These are phyloP conservation scores for Mormyrus hasselquistii DNA, from an alignment of 2,797 vertebrate species.

Conservation along the genomic window DNA sequence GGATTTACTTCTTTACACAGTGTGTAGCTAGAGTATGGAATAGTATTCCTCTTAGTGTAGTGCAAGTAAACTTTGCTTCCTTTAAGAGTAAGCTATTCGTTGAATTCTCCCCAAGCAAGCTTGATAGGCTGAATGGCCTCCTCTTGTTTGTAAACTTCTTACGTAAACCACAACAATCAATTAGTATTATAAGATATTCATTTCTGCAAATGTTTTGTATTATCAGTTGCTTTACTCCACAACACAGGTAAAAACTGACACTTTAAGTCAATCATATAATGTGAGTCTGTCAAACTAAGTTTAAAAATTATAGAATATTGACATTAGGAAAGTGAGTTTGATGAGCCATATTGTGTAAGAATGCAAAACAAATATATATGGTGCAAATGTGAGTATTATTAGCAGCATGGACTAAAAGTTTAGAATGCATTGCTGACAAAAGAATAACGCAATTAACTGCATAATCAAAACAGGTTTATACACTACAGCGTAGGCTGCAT, in stretches of 20 bases:
- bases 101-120: background rate
- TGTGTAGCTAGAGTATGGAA: background rate
- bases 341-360: background rate
- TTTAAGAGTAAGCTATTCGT: background rate
- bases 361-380: background rate
- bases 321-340: background rate
- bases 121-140: background rate
- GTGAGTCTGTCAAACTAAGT: background rate
- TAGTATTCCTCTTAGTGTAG: background rate
- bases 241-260: background rate
- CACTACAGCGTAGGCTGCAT: background rate
- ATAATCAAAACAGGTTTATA: background rate
- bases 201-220: background rate
- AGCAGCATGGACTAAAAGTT: background rate
- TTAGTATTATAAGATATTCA: background rate
- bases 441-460: background rate
- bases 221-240: background rate
- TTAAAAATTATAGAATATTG: background rate
- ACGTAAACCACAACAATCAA: background rate
- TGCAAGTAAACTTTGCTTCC: background rate
- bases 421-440: background rate
- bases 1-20: background rate
- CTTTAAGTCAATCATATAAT: background rate
- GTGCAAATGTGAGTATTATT: background rate
- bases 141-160: background rate